Evolutionary conservation across 1,140 invertebrate species (phyloP), one percentile per base, ranked within the genome.

Genomic region (Drosophila quadrilineata): DNA sequence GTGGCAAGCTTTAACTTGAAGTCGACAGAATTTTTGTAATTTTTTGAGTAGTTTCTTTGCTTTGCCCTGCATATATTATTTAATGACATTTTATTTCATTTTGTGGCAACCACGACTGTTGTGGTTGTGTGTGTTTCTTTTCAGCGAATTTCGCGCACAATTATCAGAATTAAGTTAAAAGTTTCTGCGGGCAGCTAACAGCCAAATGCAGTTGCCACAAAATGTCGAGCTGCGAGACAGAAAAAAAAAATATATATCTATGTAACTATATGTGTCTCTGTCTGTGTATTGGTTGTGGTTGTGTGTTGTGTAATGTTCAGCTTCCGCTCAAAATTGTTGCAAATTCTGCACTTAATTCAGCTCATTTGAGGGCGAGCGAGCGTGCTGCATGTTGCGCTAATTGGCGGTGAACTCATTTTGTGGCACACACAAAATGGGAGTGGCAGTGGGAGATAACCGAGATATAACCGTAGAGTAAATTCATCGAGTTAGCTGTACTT

Each of bases 111-210:
- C n/a, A n/a, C n/a, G n/a, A n/a, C n/a, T n/a, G n/a, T 35, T 53
- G 16, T 43, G 9, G 26, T 60, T 53, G 36, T 60, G 9, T 10
- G 1, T 16, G 14, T 43, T 9, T 22, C n/a, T 5, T 17, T 52
- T 24, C 8, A 28, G 45, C 49, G 45, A 24, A 24, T 52, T 57
- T 66, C 29, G 31, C 52, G 24, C 41, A 54, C 73, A 84, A 77
- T 82, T 76, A 84, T 73, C 64, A 45, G 57, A 66, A 77, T 77
- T 66, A 77, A 77, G 60, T 82, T 53, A 71, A 77, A 85, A 84
- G 65, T 77, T 84, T 70, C 36, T 62, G 70, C 33, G 46, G 49
- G 22, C 41, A 50, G 75, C 48, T 31, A 62, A 50, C 75, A 53
- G 45, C 26, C 64, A 53, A 66, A 57, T 60, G 63, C 64, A 71